Evolutionary conservation across 1,140 invertebrate species (phyloP).

Genomic region (Aphidius ervi): DNA sequence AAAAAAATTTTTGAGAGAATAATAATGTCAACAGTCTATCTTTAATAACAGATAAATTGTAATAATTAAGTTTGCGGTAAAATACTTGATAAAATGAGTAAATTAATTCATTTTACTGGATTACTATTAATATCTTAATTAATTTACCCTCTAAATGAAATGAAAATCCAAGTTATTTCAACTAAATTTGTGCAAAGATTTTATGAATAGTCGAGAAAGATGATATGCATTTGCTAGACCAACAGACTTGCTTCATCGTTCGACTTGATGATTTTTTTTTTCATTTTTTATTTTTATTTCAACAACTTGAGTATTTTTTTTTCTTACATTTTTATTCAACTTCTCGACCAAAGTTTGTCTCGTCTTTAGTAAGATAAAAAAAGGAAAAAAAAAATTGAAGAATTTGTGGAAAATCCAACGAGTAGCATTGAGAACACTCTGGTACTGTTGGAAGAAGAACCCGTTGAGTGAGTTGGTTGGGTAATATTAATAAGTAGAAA

Average conservation of each 20-base stretch:
- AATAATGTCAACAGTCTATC: background rate
- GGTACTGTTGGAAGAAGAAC: background rate
- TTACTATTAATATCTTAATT: slow-evolving; percentile 13
- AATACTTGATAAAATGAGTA: background rate
- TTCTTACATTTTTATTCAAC: background rate
- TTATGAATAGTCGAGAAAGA: background rate
- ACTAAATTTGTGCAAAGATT: slow-evolving; percentile 1
- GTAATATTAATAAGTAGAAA: slow-evolving; percentile 44
- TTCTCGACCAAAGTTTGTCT: slow-evolving; percentile 6
- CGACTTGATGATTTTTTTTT: slow-evolving; percentile 25
- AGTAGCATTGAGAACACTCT: slow-evolving; percentile 11
- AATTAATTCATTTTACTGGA: slow-evolving; percentile 2
- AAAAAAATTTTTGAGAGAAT: too few relatives aligned
- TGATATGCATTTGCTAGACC: slow-evolving; percentile 5
- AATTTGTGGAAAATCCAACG: slow-evolving; percentile 5
- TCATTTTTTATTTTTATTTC: slow-evolving; percentile 16
- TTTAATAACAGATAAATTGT: background rate
- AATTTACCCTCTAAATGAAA: slow-evolving; percentile 9
- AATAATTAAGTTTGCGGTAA: background rate
- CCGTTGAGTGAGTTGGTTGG: slow-evolving; percentile 23
- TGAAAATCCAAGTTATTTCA: slow-evolving; percentile 2
- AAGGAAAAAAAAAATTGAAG: background rate
- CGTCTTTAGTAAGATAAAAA: slow-evolving; percentile 7
- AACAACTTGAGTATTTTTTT: background rate
- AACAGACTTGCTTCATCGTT: slow-evolving; percentile 28